Conservation (phyloP, 2,113 vertebrate species). For the Tetraodon nigroviridis region DNA sequence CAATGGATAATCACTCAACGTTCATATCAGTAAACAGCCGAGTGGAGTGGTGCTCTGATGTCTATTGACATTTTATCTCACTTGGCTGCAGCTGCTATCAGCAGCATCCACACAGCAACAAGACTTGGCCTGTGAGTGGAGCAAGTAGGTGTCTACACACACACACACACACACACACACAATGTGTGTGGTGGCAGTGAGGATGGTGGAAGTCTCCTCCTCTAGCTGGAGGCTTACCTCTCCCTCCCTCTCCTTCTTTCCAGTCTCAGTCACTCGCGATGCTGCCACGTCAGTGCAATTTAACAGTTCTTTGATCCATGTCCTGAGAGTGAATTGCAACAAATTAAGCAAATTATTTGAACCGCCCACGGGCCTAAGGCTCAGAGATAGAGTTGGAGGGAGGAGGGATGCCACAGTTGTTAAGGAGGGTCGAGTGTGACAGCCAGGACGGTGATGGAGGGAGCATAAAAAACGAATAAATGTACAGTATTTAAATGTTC, state of each 20-base stretch:
- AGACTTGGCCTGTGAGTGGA: constrained; percentile 57
- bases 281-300: constrained; percentile 72
- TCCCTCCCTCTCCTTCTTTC: constrained; percentile 27
- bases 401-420: constrained; percentile 51
- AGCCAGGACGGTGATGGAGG: constrained; percentile 17
- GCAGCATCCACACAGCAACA: constrained; percentile 53
- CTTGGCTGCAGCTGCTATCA: constrained; percentile 59
- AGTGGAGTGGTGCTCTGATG: constrained; percentile 39
- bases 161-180: constrained; percentile 4
- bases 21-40: constrained; percentile 30
- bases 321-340: constrained; percentile 74
- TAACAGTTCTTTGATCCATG: constrained; percentile 75
- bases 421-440: constrained; percentile 50
- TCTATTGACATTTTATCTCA: constrained; percentile 59
- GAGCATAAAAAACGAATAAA: constrained; percentile 17
- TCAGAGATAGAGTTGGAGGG: constrained; percentile 39
- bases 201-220: constrained; percentile 56
- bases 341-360: constrained; percentile 78
- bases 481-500: constrained; percentile 15
- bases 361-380: constrained; percentile 67
- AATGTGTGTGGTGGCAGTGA: constrained; percentile 23
- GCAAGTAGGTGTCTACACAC: constrained; percentile 63
- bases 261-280: constrained; percentile 53
- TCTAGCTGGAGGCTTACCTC: constrained; percentile 58
- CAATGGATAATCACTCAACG: constrained; percentile 36